Base-by-base conservation (phyloP, 2,888 invertebrate species). In the Acanthopleura granulata region DNA sequence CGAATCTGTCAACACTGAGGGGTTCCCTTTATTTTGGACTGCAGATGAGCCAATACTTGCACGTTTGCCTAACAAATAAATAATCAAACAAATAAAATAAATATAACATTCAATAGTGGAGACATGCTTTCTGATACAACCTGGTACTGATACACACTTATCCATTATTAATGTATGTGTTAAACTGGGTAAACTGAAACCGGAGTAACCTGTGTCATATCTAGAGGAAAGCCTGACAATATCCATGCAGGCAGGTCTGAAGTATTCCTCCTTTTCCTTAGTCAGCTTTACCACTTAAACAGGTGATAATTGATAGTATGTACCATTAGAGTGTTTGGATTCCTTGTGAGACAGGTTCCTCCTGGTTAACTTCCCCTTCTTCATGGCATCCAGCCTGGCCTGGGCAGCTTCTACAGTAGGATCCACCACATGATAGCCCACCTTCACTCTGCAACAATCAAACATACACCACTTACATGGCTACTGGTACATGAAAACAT, bases 371-470 rank as follows among this genome's bases (percentile, higher is more conserved):
- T 66, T 80, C 11, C 88, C 88, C 61, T 85, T 86, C 73, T 85
- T 83, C 87, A 87, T 88, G 71, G 87, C 86, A 49, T 89, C 88
- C n/a, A 88, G 82, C 73, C 87, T 79, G 4, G 85, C 85, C 76
- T 88, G 85, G 14, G 87, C 86, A 25, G 87, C 87, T 76, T 89
- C 89, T 40, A 86, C 83, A 40, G 83, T 79, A 6, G 89, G 88
- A 71, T 89, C 89, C 12, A 89, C 82, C 16, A 89, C 84, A 29
- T 82, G 81, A 76, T 87, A 89, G 62, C 83, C 84, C 11, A 87
- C 85, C 72, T 81, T 84, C 49, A 89, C 86, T 78, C 89, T 89
- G 12, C 22, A 12, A 30, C 40, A n/a, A 22, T 22, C 40, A n/a
- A 49, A 6, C 25, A 22, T 16, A 62, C 40, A 40, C 40, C 40